phyloP scores from a whole-genome alignment of 2,797 vertebrate species.

The Amphiprion clarkii region DNA sequence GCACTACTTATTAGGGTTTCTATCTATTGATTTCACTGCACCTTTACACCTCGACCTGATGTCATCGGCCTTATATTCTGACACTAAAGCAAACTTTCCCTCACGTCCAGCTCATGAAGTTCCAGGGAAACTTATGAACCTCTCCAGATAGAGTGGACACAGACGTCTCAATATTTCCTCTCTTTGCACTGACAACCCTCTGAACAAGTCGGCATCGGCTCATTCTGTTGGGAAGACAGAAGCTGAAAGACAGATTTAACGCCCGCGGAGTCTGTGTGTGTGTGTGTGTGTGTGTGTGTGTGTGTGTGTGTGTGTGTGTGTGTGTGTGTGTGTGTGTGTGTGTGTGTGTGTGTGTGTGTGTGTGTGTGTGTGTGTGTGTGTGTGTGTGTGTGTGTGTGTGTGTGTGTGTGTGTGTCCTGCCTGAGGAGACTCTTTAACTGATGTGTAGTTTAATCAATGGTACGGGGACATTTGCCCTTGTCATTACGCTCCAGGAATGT shows the following conservation, averaged over 20 bases:
- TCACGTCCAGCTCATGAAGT: background rate
- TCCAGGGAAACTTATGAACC: slow-evolving; percentile 3
- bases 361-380: slow-evolving; percentile 3
- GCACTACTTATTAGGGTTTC: background rate
- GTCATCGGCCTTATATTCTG: slow-evolving; percentile 1
- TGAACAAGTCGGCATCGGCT: slow-evolving; percentile 24
- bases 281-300: slow-evolving; percentile 7
- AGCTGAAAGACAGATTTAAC: slow-evolving; percentile 37
- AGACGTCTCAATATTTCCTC: background rate
- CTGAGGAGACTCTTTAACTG: slow-evolving; percentile 30
- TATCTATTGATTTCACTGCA: background rate
- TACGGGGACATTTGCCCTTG: slow-evolving; percentile 38
- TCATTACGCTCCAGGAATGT: slow-evolving; percentile 12
- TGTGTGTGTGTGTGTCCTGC: slow-evolving; percentile 21
- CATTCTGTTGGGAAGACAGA: slow-evolving; percentile 19
- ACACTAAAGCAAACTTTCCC: background rate
- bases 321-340: slow-evolving; percentile 9
- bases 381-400: background rate
- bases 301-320: slow-evolving; percentile 6
- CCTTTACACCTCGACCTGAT: background rate
- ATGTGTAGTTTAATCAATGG: slow-evolving; percentile 43
- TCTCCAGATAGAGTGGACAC: background rate
- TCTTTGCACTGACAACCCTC: slow-evolving; percentile 17
- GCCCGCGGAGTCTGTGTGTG: background rate
- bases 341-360: slow-evolving; percentile 4